Evolutionary conservation across 2,888 invertebrate genomes (phyloP).

Genomic region (Hemicrepidius hirtus): DNA sequence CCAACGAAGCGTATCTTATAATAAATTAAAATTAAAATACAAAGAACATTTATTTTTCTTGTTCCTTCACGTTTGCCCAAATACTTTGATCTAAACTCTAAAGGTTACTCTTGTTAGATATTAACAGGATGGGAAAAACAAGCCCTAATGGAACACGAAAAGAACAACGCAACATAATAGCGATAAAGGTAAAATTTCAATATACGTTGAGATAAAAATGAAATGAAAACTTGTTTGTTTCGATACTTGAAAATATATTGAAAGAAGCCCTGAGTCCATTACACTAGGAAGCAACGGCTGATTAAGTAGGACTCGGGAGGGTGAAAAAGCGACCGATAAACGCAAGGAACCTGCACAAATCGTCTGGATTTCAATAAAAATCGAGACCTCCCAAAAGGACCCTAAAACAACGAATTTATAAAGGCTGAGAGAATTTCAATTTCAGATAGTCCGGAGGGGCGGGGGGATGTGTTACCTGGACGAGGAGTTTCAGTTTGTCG

Average conservation of each 20-base stretch:
- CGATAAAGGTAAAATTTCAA: too few species aligned
- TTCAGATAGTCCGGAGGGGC: background rate
- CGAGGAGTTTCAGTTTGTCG: too few species aligned
- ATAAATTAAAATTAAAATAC: too few species aligned
- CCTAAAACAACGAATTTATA: slow-evolving; percentile 18
- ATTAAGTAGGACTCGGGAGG: slow-evolving; percentile 11
- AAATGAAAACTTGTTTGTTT: slow-evolving; percentile 11
- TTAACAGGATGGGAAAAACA: too few species aligned
- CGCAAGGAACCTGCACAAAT: slow-evolving; percentile 21
- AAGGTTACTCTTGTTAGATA: too few species aligned
- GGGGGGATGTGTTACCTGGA: background rate
- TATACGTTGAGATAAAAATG: too few species aligned
- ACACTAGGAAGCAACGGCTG: background rate
- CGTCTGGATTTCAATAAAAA: slow-evolving; percentile 20
- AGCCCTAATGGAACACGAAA: too few species aligned
- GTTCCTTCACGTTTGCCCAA: too few species aligned
- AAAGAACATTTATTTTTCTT: too few species aligned
- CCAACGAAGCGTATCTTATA: too few species aligned
- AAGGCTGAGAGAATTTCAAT: slow-evolving; percentile 18
- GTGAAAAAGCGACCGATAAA: slow-evolving; percentile 16
- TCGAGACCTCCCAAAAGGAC: slow-evolving; percentile 8
- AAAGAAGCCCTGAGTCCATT: background rate
- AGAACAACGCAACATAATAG: too few species aligned
- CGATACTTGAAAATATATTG: slow-evolving; percentile 1
- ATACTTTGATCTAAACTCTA: too few species aligned